These are phyloP conservation scores for Clarias gariepinus DNA, from an alignment of 2,113 vertebrate species.

Conservation along the genomic window DNA sequence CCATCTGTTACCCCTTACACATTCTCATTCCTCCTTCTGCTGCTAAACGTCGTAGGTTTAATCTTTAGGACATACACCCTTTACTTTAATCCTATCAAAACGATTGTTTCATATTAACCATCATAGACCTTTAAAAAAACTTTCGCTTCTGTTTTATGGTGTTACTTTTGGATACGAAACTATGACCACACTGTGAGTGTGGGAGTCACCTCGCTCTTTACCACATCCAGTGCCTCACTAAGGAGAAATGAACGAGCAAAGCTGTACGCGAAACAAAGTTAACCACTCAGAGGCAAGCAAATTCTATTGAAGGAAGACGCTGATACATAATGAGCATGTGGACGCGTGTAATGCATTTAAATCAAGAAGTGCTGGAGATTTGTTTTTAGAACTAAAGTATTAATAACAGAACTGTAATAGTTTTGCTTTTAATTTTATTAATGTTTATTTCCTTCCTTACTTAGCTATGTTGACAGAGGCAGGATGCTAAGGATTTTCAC, in stretches of 20 bases:
- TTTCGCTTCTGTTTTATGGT: neutral
- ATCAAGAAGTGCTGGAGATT: neutral
- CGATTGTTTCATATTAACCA: neutral
- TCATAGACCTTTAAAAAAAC: neutral
- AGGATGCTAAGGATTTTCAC: neutral
- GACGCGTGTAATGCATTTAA: neutral
- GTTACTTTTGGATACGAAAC: slow-evolving; percentile 8
- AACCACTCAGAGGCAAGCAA: too few relatives aligned
- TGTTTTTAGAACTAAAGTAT: neutral
- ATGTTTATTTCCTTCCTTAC: neutral
- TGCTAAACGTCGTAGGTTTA: neutral
- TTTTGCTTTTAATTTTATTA: neutral
- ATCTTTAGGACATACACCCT: neutral
- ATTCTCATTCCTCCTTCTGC: neutral
- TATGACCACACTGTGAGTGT: neutral
- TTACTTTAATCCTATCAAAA: neutral
- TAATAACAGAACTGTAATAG: neutral
- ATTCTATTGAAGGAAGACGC: neutral
- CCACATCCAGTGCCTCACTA: neutral
- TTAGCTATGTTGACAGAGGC: neutral
- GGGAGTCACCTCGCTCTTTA: neutral
- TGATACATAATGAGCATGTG: neutral
- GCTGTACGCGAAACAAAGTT: neutral
- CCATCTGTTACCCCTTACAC: slow-evolving; percentile 23
- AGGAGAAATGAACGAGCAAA: slow-evolving; percentile 39